Base-by-base conservation (phyloP, 2,797 vertebrate species). In the Mus spretus region DNA sequence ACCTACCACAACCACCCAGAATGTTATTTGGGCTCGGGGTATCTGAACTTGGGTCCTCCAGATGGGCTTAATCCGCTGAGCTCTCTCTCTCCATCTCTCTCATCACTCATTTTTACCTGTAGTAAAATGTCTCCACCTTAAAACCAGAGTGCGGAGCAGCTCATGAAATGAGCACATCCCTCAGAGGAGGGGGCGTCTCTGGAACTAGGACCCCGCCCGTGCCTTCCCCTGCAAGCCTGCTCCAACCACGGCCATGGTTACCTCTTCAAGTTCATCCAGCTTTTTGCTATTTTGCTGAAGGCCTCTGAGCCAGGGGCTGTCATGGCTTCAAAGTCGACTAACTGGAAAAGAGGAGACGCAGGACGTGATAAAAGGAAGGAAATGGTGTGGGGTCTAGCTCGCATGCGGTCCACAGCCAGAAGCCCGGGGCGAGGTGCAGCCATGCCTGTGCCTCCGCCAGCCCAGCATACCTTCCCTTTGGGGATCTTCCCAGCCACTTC, bases 301-400 rank as follows among this genome's bases (percentile, higher is more conserved):
- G 98, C 99, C 96, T 99, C 99, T 87, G 99, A 99, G 83, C 98
- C 99, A 55, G 99, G 98, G 28, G 99, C 99, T 57, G 99, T 99
- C 99, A 99, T 99, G 92, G 99, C 99, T 98, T 99, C 99, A 98
- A 99, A 99, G 97, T 99, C 99, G 96, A 99, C 99, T 97, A 99
- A 98, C 99, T 99, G 98, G 91, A 98, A 98, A 40, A 19, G 40
- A 89, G 70, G 86, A 70, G 91, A n/a, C 67, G 53, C 37, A 15
- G 81, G 70, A 47, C 2, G 4, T 14, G 61, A 75, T 31, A 59
- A 47, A 67, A 26, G 63, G 28, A 40, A 89, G 44, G 63, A 19
- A 67, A 12, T 2, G 9, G 37, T 13, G 5, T 37, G 70, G 55
- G 50, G 85, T 44, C 40, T 3, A 13, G 12, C 47, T 28, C 34